Evolutionary conservation across 2,797 vertebrate genomes (phyloP).

Genomic region (Phoeniculus purpureus): DNA sequence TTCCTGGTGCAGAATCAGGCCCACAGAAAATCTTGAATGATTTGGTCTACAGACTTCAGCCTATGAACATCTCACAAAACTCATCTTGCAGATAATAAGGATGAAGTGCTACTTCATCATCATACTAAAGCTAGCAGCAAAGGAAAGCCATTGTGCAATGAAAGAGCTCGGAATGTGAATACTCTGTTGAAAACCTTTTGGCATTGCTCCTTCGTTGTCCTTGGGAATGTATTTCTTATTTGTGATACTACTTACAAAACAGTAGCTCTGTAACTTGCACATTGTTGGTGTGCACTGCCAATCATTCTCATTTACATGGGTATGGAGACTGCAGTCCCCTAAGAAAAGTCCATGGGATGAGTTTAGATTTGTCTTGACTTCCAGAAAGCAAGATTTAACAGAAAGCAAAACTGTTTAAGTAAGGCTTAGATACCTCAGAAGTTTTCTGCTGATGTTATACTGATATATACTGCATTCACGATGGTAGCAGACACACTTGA

Average conservation of each 20-base stretch:
- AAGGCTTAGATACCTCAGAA: background rate
- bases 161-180: background rate
- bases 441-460: background rate
- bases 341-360: background rate
- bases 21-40: background rate
- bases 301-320: background rate
- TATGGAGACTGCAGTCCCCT: background rate
- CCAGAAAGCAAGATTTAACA: background rate
- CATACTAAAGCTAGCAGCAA: background rate
- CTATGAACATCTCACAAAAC: background rate
- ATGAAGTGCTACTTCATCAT: constrained; percentile 4
- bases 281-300: rapidly evolving
- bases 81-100: background rate
- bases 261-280: background rate
- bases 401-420: background rate
- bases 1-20: background rate
- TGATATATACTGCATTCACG: background rate
- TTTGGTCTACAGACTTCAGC: background rate
- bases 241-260: background rate
- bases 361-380: background rate
- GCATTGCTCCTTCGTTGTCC: background rate
- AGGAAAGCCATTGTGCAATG: background rate
- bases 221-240: background rate
- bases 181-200: background rate
- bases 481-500: background rate